Conservation (phyloP, 2,888 invertebrate species). For the Sisyra terminalis region DNA sequence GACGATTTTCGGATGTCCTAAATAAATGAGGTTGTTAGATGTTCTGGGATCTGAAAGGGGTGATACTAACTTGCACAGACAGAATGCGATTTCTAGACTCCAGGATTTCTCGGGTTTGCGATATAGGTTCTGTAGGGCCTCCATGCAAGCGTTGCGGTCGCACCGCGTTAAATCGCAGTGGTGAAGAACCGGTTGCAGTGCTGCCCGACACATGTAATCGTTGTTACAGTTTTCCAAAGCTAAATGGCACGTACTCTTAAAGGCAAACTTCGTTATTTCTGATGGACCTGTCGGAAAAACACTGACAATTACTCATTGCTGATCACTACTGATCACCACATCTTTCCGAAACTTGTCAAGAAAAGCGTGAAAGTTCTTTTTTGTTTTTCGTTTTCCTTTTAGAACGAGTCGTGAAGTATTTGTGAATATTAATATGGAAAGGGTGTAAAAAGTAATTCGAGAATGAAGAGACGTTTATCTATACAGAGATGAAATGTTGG, state of each 20-base stretch:
- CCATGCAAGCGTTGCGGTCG: conserved; percentile 76
- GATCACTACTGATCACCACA: too few relatives aligned
- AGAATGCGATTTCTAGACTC: conserved; percentile 83
- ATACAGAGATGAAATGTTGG: too few relatives aligned
- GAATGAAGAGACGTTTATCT: too few relatives aligned
- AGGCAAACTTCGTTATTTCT: conserved; percentile 31
- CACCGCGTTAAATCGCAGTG: conserved; percentile 65
- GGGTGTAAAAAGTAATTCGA: too few relatives aligned
- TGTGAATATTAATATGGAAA: too few relatives aligned
- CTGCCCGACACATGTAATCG: conserved; percentile 60
- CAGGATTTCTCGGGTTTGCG: conserved; percentile 62
- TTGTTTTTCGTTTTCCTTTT: too few relatives aligned
- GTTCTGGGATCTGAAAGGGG: background rate
- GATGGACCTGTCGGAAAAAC: conserved; percentile 6
- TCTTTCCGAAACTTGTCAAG: too few relatives aligned
- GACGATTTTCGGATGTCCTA: conserved; percentile 75
- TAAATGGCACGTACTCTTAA: conserved; percentile 75
- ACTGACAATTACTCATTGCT: background rate
- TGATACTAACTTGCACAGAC: conserved; percentile 70
- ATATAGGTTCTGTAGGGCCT: conserved; percentile 72
- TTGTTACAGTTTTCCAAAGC: conserved; percentile 70
- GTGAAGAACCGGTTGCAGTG: conserved; percentile 69
- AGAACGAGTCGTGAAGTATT: too few relatives aligned
- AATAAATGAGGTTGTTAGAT: background rate
- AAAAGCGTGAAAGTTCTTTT: too few relatives aligned